Conservation (phyloP, 2,888 invertebrate species). For the Drosophila infuscata region DNA sequence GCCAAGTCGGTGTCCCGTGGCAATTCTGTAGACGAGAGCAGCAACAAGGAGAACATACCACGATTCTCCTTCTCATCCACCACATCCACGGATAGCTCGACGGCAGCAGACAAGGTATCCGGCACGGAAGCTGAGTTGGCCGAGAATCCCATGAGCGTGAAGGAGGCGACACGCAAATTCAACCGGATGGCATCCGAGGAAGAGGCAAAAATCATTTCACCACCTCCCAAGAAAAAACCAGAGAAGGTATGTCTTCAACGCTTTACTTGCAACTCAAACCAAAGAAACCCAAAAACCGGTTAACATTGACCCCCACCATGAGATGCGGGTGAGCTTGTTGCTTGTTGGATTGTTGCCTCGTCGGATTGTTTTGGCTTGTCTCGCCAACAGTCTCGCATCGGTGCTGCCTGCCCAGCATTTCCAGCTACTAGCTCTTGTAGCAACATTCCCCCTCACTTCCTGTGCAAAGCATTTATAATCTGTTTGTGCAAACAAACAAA, state of each 20-base stretch:
- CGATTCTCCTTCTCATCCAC: slow-evolving; percentile 81
- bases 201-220: slow-evolving; percentile 86
- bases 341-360: slow-evolving; percentile 5
- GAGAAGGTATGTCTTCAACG: slow-evolving; percentile 87
- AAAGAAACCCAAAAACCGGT: slow-evolving; percentile 54
- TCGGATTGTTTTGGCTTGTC: slow-evolving; percentile 16
- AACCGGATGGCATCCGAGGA: slow-evolving; percentile 95
- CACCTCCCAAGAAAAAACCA: slow-evolving; percentile 86
- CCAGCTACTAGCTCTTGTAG: slow-evolving; percentile 19
- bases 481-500: neutral
- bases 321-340: slow-evolving; percentile 25
- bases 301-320: slow-evolving; percentile 36
- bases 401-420: slow-evolving; percentile 43
- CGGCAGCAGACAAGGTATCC: slow-evolving; percentile 54
- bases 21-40: slow-evolving; percentile 85
- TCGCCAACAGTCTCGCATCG: slow-evolving; percentile 48
- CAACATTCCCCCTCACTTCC: slow-evolving; percentile 35
- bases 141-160: slow-evolving; percentile 92
- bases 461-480: slow-evolving; percentile 44
- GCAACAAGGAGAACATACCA: slow-evolving; percentile 81
- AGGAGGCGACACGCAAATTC: slow-evolving; percentile 96
- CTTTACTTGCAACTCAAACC: slow-evolving; percentile 3
- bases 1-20: slow-evolving; percentile 80
- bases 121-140: slow-evolving; percentile 67
- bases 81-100: slow-evolving; percentile 71